Evolutionary conservation across 1,140 invertebrate genomes (phyloP), one percentile per base, ranked within the genome.

Genomic region (Neodiprion fabricii): DNA sequence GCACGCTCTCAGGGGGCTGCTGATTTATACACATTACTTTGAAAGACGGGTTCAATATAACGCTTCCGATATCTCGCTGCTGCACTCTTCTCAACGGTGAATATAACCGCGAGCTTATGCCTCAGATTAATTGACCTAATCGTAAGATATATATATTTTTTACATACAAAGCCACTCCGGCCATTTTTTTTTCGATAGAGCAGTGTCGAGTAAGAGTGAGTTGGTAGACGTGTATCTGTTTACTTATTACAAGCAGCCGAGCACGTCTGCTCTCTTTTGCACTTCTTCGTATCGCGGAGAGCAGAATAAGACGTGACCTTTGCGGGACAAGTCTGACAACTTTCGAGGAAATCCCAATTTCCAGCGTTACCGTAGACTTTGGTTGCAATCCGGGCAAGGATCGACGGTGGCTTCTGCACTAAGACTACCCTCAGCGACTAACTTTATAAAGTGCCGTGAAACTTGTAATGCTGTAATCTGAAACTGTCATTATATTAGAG

Each of bases 401-500:
- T 61, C 53, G 53, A n/a, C 65, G 65, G 68, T 72, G 74, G 67
- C 72, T 74, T 74, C 71, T 48, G 70, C 65, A 23, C 73, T 76
- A 79, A 78, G 75, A 70, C 48, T 49, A 78, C 70, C 74, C 72
- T 67, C 71, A 78, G 75, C 74, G 75, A 65, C 23, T 68, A 11
- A 65, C 69, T 72, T n/a, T 21, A 67, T 72, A 48, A 71, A 71
- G 70, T 71, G 70, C 70, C 70, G 48, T 11, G 70, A 49, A 80
- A 79, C 76, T 79, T 77, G 74, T 77, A 77, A 78, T 78, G 69
- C 75, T 71, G 78, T 80, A 80, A 80, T 80, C 76, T 73, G 79
- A 80, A 79, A 80, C 79, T 80, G 79, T 80, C 79, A 79, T 79
- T 79, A 77, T 79, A 77, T 76, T 78, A 78, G 75, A 61, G 71